Evolutionary conservation across 2,113 vertebrate species (phyloP), one percentile per base, ranked within the genome.

Genomic region (Oostethus manadensis): DNA sequence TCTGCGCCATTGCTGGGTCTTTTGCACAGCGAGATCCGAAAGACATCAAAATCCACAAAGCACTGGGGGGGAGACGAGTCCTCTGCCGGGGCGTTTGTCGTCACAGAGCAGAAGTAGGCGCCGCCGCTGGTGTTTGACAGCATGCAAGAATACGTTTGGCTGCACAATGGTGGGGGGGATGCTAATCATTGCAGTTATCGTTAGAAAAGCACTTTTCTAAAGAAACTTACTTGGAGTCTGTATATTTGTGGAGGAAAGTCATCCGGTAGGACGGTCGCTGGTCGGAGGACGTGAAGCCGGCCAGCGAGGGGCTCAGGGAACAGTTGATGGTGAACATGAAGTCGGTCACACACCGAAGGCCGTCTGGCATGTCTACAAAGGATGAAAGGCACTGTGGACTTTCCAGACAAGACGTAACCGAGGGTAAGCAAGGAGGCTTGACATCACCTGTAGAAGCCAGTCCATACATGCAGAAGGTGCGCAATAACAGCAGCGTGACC

Each of bases 241-340:
- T 44, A 2, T 1, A 0, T 4, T 0, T 2, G 0, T 67, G 9
- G 9, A 0, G 56, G 33, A 85, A 26, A 0, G 1, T 16, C 48
- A 89, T 74, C 76, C 75, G 70, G 58, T 61, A 72, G 48, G 70
- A 51, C 7, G 5, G 29, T 33, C 8, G 29, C 21, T 23, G n/a
- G 51, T 23, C 42, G 18, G n/a, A 53, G 26, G 56, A 11, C 8
- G 16, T 21, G 47, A 58, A 18, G 8, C 33, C 51, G 40, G 58
- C 20, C 0, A 75, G 26, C 0, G 3, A 0, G n/a, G 68, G 23
- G 10, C 53, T 73, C 68, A 89, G 42, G 6, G 77, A 71, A 67
- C 89, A 90, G 70, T 62, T 80, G 42, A 88, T 54, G 16, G 64
- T 87, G 60, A 29, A 70, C 62, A 81, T 4, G 61, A 83, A 88